Evolutionary conservation across 2,888 invertebrate species (phyloP), one percentile per base, ranked within the genome.

Genomic region (Mylabris sibirica): DNA sequence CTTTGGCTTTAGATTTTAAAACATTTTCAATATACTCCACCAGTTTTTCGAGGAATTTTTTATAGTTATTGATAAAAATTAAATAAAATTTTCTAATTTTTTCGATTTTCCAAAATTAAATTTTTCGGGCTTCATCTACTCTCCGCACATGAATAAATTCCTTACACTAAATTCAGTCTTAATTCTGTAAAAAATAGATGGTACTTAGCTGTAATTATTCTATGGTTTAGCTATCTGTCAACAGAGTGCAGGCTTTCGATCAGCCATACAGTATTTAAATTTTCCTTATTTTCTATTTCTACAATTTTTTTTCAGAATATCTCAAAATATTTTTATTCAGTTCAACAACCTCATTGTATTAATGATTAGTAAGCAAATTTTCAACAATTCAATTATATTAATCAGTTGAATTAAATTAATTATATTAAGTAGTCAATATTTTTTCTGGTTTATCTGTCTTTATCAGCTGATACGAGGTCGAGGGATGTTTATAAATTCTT

Each of bases 401-500:
- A 44, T 44, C 2, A n/a, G 2, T 41, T 5, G 1, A 6, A 17
- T 49, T 20, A 49, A 9, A 49, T 49, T 20, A 44, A 20, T n/a
- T n/a, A n/a, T 9, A 11, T 30, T 5, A 6, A 30, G 20, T 49
- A 49, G 11, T 49, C 20, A 49, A 22, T 49, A 49, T 3, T 49
- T 49, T 49, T 11, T 30, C n/a, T 30, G 30, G 30, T 49, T 20
- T 49, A 20, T 49, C 20, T 20, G 49, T 20, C 20, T 49, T 49
- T 49, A 49, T 49, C 49, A 49, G 49, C 49, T 49, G 49, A 20
- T 49, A 20, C 20, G 12, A 49, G 49, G 49, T 20, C 49, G 49
- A 20, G 49, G 49, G 49, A 20, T 49, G 49, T 49, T 49, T 49
- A 49, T 49, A 49, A 49, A 49, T 49, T 49, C 20, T 11, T 20